phyloP scores from a whole-genome alignment of 1,140 invertebrate species.

The Drosophila persimilis region DNA sequence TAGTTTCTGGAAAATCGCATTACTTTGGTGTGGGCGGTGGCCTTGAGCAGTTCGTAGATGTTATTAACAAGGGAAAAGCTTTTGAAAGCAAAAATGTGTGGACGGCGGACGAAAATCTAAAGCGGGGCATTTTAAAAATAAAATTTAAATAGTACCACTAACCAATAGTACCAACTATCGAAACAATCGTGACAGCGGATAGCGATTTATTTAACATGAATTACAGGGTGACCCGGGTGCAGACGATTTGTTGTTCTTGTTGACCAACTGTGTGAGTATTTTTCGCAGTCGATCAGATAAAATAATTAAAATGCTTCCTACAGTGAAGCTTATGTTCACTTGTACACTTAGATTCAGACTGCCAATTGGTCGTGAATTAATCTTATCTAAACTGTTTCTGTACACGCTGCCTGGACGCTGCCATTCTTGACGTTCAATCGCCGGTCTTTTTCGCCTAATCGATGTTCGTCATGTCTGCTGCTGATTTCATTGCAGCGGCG shows the following conservation, averaged over 20 bases:
- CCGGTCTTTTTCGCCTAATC: conserved; percentile 21
- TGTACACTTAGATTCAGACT: background rate
- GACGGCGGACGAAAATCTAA: conserved; percentile 85
- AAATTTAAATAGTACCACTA: conserved; percentile 59
- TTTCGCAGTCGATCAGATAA: conserved; percentile 6
- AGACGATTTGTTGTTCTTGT: conserved; percentile 25
- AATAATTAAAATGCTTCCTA: conserved; percentile 3
- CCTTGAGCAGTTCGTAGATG: conserved; percentile 88
- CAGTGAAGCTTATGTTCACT: background rate
- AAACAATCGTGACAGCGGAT: background rate
- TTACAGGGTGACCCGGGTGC: conserved; percentile 7
- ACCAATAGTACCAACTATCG: too few relatives aligned
- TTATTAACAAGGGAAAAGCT: conserved; percentile 84
- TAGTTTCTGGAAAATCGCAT: conserved; percentile 92
- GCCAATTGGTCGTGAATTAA: conserved; percentile 14
- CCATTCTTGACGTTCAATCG: background rate
- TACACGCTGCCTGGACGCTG: conserved; percentile 51
- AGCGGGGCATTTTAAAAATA: conserved; percentile 85
- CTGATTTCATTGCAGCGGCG: conserved; percentile 41
- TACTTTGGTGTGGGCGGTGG: conserved; percentile 97
- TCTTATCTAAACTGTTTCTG: conserved; percentile 47
- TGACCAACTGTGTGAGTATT: conserved; percentile 25
- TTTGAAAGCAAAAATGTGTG: conserved; percentile 86
- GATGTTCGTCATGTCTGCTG: conserved; percentile 34
- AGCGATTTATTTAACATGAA: background rate